Evolutionary conservation across 2,113 vertebrate species (phyloP), one percentile per base, ranked within the genome.

Genomic region (Lepus americanus): DNA sequence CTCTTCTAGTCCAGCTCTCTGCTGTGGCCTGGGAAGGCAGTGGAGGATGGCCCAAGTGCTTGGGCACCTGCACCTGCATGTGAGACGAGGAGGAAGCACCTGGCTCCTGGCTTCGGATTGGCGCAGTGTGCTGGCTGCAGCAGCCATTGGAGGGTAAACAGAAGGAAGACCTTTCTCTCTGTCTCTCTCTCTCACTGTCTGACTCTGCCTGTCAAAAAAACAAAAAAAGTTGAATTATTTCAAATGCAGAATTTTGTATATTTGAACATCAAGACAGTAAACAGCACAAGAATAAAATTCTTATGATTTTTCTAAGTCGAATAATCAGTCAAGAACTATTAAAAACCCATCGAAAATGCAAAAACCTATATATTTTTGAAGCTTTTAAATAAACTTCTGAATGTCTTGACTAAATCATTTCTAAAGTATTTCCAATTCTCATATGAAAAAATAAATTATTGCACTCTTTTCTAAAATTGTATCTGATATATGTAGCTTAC

Each of bases 401-500:
- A 88, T 73, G 44, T 73, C 13, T 51, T 70, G 53, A 66, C 3
- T 59, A 92, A 83, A 31, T 63, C 66, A 79, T 73, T 78, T 31
- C 23, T 86, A 22, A 12, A 69, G 2, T n/a, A 72, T 73, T 96
- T 92, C 6, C 1, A 49, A 33, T 87, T 87, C 31, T 59, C 73
- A 51, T 81, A 23, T 87, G 16, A 80, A 64, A 53, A 23, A 55
- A 23, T 23, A 87, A 61, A 90, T n/a, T 13, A 31, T 63, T 8
- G 3, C 7, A 88, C 10, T 80, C 3, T 78, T 84, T 85, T n/a
- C 70, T 76, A 77, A 91, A 91, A 89, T 93, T 81, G 14, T 27
- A 66, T 91, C 23, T 69, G 14, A 39, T 78, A 90, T 90, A 88
- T 90, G 9, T 92, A 63, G 27, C 16, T 73, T 14, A 89, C 1